Evolutionary conservation across 1,140 invertebrate genomes (phyloP).

Genomic region (Hirudo medicinalis): DNA sequence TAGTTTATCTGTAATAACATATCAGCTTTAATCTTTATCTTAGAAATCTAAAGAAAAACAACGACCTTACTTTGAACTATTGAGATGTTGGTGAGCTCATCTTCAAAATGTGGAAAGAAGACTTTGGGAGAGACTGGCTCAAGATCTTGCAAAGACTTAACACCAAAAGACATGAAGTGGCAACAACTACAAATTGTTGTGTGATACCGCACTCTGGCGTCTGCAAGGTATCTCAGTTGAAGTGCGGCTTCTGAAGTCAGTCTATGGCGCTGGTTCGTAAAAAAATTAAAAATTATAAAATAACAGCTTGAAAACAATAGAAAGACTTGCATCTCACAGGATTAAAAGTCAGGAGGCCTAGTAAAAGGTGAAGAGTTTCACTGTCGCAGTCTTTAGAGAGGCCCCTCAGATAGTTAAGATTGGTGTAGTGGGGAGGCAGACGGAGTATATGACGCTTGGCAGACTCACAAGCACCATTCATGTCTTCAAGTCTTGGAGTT

Average conservation of each 20-base stretch:
- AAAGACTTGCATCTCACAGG: conserved; percentile 54
- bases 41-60: neutral
- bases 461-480: conserved; percentile 87
- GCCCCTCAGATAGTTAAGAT: conserved; percentile 76
- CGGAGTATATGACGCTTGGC: conserved; percentile 82
- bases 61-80: neutral
- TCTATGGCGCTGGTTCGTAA: neutral
- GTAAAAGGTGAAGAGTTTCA: conserved; percentile 92
- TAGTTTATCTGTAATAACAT: neutral
- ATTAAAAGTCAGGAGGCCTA: conserved; percentile 94
- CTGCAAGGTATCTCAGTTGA: neutral
- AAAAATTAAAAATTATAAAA: neutral
- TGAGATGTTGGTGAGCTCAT: conserved; percentile 3
- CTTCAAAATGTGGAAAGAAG: conserved; percentile 4
- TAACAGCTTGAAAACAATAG: neutral
- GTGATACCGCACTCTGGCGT: neutral
- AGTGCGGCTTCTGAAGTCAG: neutral
- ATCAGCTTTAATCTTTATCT: neutral
- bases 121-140: neutral
- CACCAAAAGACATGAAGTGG: conserved; percentile 1
- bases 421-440: conserved; percentile 70
- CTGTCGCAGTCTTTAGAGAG: conserved; percentile 81
- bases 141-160: neutral
- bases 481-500: conserved; percentile 80
- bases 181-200: conserved; percentile 3